phyloP scores from a whole-genome alignment of 2,113 vertebrate genomes.

The Apodemus sylvaticus region DNA sequence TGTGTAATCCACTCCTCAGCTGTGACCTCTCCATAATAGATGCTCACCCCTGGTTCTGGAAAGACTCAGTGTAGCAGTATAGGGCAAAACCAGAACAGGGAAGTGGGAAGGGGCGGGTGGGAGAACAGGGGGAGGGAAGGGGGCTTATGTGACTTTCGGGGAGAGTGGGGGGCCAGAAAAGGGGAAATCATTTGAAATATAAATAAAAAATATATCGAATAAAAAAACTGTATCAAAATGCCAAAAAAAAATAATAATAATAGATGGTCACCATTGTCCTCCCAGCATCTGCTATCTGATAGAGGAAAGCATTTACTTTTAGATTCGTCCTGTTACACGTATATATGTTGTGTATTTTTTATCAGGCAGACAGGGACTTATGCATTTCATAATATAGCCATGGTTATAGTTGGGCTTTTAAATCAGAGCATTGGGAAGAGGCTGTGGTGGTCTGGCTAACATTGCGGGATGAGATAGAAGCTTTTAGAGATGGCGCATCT shows the following conservation, averaged over 20 bases:
- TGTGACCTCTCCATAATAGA: not conserved
- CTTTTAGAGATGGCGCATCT: fast-evolving
- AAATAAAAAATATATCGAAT: too few species aligned
- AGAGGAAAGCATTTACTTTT: not conserved
- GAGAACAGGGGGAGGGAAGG: too few species aligned
- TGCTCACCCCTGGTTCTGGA: too few species aligned
- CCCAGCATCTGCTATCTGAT: not conserved
- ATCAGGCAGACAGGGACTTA: not conserved
- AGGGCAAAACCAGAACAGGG: too few species aligned
- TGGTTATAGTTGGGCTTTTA: not conserved
- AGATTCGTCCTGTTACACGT: not conserved
- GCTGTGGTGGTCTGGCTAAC: not conserved
- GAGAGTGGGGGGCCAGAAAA: too few species aligned
- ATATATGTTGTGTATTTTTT: not conserved
- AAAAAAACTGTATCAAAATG: too few species aligned
- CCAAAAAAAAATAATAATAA: too few species aligned
- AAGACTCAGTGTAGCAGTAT: too few species aligned
- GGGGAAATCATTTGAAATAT: too few species aligned
- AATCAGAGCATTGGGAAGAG: not conserved
- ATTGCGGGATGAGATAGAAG: fast-evolving
- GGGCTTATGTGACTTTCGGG: too few species aligned
- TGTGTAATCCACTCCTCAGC: not conserved
- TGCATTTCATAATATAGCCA: not conserved
- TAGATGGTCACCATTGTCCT: not conserved
- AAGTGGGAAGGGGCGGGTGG: too few species aligned